phyloP scores from a whole-genome alignment of 2,797 vertebrate species.

The Parauchenoglanis punctatus region DNA sequence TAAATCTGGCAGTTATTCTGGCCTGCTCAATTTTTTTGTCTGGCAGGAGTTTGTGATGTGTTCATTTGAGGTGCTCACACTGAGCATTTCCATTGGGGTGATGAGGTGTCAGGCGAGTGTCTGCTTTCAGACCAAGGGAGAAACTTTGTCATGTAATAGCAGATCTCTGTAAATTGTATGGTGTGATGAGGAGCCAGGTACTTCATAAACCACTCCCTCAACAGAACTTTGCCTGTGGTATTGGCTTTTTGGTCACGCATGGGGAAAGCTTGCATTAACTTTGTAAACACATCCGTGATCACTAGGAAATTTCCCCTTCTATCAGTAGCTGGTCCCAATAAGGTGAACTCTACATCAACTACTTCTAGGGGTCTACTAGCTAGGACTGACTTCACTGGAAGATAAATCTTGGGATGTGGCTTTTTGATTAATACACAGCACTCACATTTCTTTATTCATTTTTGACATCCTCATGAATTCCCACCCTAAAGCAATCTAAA shows the following conservation, averaged over 20 bases:
- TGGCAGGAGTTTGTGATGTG: no score
- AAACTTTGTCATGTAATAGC: no score
- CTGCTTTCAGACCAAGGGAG: no score
- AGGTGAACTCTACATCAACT: background rate
- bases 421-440: slow-evolving; percentile 9
- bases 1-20: no score
- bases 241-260: no score
- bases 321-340: background rate
- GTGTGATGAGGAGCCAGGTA: no score
- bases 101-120: no score
- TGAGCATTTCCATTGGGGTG: background rate
- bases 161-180: no score
- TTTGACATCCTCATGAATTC: slow-evolving; percentile 4
- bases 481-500: slow-evolving; percentile 17
- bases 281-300: slow-evolving; percentile 8
- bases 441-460: slow-evolving; percentile 2
- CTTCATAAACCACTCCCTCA: no score
- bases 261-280: slow-evolving; percentile 22
- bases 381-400: background rate
- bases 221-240: no score
- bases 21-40: no score
- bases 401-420: background rate
- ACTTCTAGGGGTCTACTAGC: slow-evolving; percentile 11
- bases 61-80: background rate
- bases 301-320: slow-evolving; percentile 11